A percentile compares a stretch with the other conserved stretches of the same genome.
Evolutionary conservation across 1,140 invertebrate species (phyloP).

Genomic region (Ceratoteleas bidentatus): DNA sequence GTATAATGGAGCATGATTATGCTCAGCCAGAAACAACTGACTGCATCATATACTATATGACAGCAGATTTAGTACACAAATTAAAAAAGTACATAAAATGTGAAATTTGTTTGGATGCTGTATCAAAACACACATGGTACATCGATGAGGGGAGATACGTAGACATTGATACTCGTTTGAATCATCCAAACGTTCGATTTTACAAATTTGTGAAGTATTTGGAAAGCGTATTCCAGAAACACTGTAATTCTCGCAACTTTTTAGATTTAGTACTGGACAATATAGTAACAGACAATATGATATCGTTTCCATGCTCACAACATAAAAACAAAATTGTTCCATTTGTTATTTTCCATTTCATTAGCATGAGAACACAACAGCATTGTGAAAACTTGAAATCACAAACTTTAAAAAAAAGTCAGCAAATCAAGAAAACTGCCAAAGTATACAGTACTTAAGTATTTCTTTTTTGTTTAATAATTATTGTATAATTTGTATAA

Average conservation of each 20-base stretch:
- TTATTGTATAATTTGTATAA: no score
- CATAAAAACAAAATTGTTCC: conserved; percentile 1
- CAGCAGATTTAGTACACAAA: no score
- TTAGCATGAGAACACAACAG: conserved; percentile 4
- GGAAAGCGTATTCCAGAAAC: conserved; percentile 4
- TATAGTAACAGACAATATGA: not conserved
- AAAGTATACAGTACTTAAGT: conserved; percentile 1
- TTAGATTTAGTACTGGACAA: conserved; percentile 1
- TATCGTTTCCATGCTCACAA: not conserved
- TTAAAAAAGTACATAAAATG: no score
- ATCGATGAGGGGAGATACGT: not conserved
- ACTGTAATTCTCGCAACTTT: not conserved
- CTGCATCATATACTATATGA: no score
- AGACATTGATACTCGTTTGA: not conserved
- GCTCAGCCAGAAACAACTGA: no score
- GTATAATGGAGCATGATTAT: not conserved
- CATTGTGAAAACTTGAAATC: not conserved
- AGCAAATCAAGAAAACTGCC: not conserved
- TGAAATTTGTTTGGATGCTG: no score
- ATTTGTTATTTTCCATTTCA: not conserved
- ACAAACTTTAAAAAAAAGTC: not conserved
- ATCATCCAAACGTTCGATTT: not conserved
- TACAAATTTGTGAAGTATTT: not conserved
- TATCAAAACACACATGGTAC: no score
- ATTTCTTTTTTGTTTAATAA: no score